phyloP scores from a whole-genome alignment of 2,797 vertebrate species.

The Orestias chungarensis region DNA sequence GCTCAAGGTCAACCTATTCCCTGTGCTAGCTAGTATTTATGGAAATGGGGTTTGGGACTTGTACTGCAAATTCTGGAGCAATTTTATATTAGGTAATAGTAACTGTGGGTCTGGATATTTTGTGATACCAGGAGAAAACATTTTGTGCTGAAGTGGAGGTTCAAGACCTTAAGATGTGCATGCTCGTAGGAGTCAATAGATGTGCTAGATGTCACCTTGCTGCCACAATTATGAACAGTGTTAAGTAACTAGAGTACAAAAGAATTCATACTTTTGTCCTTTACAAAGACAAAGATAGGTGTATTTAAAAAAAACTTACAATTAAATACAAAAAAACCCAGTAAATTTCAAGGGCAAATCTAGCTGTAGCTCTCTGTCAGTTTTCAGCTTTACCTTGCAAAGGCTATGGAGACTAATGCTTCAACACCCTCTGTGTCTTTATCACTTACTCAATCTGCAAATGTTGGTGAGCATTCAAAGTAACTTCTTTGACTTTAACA shows the following conservation, averaged over 20 bases:
- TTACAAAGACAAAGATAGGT: not conserved
- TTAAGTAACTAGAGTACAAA: slow-evolving; percentile 14
- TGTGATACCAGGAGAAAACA: slow-evolving; percentile 31
- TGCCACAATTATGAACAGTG: slow-evolving; percentile 20
- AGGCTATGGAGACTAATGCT: not conserved
- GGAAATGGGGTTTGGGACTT: slow-evolving; percentile 62
- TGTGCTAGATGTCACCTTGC: slow-evolving; percentile 67
- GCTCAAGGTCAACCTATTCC: slow-evolving; percentile 71
- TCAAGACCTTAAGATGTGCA: slow-evolving; percentile 64
- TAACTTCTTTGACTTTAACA: not conserved
- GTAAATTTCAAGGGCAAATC: not conserved
- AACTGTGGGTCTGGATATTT: slow-evolving; percentile 33
- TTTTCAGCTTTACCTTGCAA: not conserved
- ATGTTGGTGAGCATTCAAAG: not conserved
- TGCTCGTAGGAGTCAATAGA: slow-evolving; percentile 24
- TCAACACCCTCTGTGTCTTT: not conserved
- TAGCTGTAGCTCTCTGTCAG: not conserved
- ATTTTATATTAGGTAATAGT: slow-evolving; percentile 45
- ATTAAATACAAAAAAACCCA: too few relatives aligned
- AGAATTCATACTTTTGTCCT: not conserved
- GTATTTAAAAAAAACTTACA: not conserved
- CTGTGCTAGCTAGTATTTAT: slow-evolving; percentile 69
- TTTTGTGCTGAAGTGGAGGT: slow-evolving; percentile 53
- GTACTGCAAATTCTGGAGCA: slow-evolving; percentile 57
- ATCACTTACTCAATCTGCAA: not conserved